A percentile compares a stretch with the other conserved stretches of the same genome.
These are phyloP conservation scores for Zosterops pallidus DNA, from an alignment of 2,113 vertebrate species.

Conservation along the genomic window DNA sequence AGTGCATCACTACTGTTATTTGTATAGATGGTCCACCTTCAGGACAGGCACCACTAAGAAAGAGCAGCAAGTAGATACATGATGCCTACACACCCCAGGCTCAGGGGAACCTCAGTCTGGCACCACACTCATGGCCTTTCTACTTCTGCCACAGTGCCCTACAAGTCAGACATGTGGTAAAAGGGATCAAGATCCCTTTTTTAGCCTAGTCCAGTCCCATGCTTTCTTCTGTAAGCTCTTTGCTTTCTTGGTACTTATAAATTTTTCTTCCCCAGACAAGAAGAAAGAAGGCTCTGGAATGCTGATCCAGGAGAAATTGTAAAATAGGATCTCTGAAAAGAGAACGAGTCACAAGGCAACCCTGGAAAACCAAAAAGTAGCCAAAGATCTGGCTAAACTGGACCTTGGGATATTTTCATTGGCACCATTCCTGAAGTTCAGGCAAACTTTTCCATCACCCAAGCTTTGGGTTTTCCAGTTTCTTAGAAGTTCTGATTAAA, in stretches of 20 bases:
- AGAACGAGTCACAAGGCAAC: background rate
- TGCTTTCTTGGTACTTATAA: background rate
- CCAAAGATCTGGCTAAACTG: background rate
- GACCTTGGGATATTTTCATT: background rate
- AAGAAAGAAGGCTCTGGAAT: background rate
- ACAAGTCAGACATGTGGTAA: background rate
- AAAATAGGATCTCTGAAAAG: background rate
- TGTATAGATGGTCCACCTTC: background rate
- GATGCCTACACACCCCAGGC: background rate
- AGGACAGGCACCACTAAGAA: background rate
- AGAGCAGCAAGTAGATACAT: background rate
- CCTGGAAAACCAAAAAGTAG: background rate
- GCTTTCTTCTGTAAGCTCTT: background rate
- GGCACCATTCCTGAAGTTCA: background rate
- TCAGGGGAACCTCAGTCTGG: background rate
- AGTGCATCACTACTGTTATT: background rate
- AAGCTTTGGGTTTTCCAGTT: background rate
- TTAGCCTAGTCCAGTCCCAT: background rate
- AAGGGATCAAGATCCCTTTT: background rate
- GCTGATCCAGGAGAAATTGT: background rate
- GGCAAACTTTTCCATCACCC: background rate
- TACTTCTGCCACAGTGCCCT: background rate
- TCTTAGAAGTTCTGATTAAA: background rate
- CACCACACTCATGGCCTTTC: accelerated
- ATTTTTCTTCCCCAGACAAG: background rate